phyloP scores from a whole-genome alignment of 2,797 vertebrate species.

The Anas acuta region DNA sequence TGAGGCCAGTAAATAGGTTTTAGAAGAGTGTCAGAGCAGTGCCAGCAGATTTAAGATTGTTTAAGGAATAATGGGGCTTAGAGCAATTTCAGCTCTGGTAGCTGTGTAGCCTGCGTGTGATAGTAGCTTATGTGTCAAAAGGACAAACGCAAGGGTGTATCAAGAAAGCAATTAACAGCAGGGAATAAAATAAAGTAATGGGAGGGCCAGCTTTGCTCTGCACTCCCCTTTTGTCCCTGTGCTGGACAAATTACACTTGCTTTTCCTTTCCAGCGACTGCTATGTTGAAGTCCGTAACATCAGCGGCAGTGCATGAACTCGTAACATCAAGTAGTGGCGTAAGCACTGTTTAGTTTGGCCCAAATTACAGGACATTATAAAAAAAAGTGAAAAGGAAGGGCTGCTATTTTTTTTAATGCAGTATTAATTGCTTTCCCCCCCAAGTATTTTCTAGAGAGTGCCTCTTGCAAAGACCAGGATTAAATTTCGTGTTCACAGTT shows the following conservation, averaged over 20 bases:
- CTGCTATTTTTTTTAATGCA: background rate
- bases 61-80: background rate
- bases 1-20: slow-evolving; percentile 12
- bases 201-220: background rate
- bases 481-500: slow-evolving; percentile 74
- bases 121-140: background rate
- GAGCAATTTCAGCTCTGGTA: background rate
- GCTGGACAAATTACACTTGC: slow-evolving; percentile 29
- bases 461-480: slow-evolving; percentile 48
- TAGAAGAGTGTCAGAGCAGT: background rate
- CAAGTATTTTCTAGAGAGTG: slow-evolving; percentile 23
- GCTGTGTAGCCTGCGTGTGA: background rate
- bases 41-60: background rate
- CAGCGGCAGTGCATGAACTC: background rate
- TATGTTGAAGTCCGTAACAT: slow-evolving; percentile 33
- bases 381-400: slow-evolving; percentile 56
- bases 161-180: slow-evolving; percentile 20
- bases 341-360: slow-evolving; percentile 69
- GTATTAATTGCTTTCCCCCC: slow-evolving; percentile 49
- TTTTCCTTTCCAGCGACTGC: slow-evolving; percentile 43
- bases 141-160: background rate
- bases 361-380: slow-evolving; percentile 33
- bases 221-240: background rate
- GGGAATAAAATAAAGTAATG: background rate
- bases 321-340: slow-evolving; percentile 56